Percentiles rank a stretch among this genome's conserved stretches.
These are phyloP conservation scores for Neodon shergylaensis DNA, from an alignment of 2,113 vertebrate species.

Conservation along the genomic window DNA sequence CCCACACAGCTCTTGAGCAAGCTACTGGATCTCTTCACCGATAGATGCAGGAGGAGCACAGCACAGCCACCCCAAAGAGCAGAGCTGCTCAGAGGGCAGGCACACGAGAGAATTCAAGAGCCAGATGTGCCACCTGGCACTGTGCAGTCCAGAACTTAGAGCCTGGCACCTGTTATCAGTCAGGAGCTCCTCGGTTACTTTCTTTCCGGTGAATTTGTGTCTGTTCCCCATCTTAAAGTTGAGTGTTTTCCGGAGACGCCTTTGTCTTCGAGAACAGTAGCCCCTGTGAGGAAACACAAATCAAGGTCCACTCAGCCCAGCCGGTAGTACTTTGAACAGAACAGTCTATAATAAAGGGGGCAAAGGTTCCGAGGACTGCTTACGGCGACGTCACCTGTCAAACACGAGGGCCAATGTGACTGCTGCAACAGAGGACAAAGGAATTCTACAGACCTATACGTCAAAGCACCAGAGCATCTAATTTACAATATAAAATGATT, in stretches of 20 bases:
- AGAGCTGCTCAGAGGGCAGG: neutral
- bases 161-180: conserved; percentile 91
- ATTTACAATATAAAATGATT: neutral
- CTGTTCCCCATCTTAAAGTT: conserved; percentile 99
- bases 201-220: conserved; percentile 97
- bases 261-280: conserved; percentile 96
- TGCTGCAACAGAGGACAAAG: neutral
- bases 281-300: conserved; percentile 86
- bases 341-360: neutral
- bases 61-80: neutral
- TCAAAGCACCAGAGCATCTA: neutral
- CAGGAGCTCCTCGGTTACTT: conserved; percentile 95
- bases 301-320: neutral
- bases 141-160: neutral
- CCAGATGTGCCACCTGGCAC: neutral
- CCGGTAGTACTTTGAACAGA: neutral
- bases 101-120: neutral
- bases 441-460: neutral
- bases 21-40: neutral
- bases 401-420: neutral
- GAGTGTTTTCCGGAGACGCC: conserved; percentile 96
- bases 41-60: rapidly evolving
- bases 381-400: neutral
- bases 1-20: neutral
- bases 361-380: neutral